These are phyloP conservation scores for Etheostoma perlongum DNA, from an alignment of 2,797 vertebrate species.

Conservation along the genomic window DNA sequence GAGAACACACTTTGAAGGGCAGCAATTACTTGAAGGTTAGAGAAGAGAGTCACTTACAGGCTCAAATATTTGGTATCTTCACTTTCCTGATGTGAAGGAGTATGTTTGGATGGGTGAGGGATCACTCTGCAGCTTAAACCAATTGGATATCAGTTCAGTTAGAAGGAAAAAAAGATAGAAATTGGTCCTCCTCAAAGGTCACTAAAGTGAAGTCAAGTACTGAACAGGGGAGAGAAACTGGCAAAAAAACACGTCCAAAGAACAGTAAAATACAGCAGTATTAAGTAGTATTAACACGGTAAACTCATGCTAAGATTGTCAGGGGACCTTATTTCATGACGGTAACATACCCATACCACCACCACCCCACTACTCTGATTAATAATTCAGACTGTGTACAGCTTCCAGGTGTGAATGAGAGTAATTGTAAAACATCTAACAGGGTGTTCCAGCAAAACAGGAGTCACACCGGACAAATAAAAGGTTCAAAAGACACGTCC, in stretches of 20 bases:
- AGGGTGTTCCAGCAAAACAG: too few relatives aligned
- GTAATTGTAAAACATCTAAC: too few relatives aligned
- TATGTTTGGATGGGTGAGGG: background rate
- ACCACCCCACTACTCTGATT: background rate
- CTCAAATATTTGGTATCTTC: background rate
- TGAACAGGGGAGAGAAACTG: constrained; percentile 1
- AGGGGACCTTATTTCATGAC: background rate
- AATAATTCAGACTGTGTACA: background rate
- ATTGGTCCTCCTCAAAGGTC: background rate
- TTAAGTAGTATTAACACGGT: background rate
- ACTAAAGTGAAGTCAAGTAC: background rate
- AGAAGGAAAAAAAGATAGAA: background rate
- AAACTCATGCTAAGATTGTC: background rate
- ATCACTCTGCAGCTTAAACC: constrained; percentile 10
- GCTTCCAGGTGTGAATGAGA: too few relatives aligned
- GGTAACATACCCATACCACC: too few relatives aligned
- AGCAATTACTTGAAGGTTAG: background rate
- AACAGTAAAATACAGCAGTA: background rate
- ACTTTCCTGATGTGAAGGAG: constrained; percentile 19
- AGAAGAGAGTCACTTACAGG: background rate
- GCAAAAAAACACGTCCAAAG: background rate
- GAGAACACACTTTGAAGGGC: background rate
- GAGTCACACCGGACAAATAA: too few relatives aligned
- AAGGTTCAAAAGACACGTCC: too few relatives aligned
- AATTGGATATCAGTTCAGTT: constrained; percentile 13